Evolutionary conservation across 1,140 invertebrate genomes (phyloP).

Genomic region (Dolichoris vasculosae): DNA sequence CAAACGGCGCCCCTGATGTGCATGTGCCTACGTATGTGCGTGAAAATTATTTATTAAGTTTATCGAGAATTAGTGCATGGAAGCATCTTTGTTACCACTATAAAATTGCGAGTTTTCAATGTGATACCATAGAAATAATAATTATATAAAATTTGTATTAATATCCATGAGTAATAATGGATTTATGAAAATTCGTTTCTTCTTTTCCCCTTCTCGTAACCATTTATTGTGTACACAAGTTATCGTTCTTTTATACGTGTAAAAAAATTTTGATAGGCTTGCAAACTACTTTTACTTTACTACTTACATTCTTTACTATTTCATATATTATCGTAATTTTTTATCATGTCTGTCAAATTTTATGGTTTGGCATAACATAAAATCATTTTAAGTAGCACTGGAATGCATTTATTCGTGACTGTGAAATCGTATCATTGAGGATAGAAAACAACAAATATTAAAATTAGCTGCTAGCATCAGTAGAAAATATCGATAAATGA

Average conservation of each 20-base stretch:
- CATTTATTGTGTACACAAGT: too few species aligned
- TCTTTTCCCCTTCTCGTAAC: too few species aligned
- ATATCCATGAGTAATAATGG: background rate
- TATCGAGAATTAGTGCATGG: background rate
- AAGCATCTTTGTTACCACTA: background rate
- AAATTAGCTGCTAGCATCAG: background rate
- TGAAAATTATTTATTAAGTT: conserved; percentile 5
- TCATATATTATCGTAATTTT: background rate
- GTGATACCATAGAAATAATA: background rate
- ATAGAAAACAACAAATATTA: background rate
- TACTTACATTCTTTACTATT: too few species aligned
- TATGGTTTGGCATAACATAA: background rate
- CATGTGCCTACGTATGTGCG: background rate
- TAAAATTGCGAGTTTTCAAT: background rate
- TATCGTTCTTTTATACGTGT: background rate
- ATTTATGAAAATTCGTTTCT: background rate
- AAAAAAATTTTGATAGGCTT: background rate
- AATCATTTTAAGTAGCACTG: background rate
- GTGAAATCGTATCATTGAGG: background rate
- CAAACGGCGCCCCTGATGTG: conserved; percentile 60
- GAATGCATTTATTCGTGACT: background rate
- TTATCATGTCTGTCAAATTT: background rate
- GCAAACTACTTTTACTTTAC: background rate
- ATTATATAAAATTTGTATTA: background rate
- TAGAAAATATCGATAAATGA: background rate